These are phyloP conservation scores for Plebejus anna DNA, from an alignment of 2,888 invertebrate species.

Conservation along the genomic window DNA sequence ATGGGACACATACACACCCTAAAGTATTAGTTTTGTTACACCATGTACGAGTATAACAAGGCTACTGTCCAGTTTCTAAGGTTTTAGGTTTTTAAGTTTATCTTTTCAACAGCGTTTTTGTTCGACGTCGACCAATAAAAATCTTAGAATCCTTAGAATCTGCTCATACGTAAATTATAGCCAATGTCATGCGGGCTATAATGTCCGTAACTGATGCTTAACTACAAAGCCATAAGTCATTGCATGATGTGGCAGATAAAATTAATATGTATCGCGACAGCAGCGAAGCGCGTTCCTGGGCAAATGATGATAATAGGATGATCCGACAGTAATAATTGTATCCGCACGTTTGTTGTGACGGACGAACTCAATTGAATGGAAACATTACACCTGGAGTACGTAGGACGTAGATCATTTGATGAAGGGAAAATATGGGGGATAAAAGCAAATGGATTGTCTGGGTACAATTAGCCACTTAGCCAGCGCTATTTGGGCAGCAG, in stretches of 20 bases:
- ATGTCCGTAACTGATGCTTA: not conserved
- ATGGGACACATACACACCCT: no score
- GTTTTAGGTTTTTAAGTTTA: no score
- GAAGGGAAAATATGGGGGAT: not conserved
- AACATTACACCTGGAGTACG: conserved; percentile 44
- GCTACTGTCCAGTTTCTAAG: no score
- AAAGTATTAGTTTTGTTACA: no score
- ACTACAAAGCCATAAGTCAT: not conserved
- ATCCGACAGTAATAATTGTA: conserved; percentile 46
- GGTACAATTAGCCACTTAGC: not conserved
- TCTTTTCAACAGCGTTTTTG: no score
- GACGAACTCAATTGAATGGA: conserved; percentile 61
- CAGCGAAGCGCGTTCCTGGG: not conserved
- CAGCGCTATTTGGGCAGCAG: not conserved
- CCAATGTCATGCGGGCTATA: not conserved
- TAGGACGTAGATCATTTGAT: not conserved
- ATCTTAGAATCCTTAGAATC: not conserved
- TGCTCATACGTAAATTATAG: no score
- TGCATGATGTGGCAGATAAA: not conserved
- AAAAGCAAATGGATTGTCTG: not conserved
- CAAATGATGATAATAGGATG: conserved; percentile 37
- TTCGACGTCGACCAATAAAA: not conserved
- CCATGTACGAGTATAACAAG: no score
- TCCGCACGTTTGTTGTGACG: conserved; percentile 57
- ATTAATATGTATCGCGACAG: not conserved